These are phyloP conservation scores for Akabosia matsudoensis DNA, from an alignment of 1,140 invertebrate genomes.

Conservation along the genomic window DNA sequence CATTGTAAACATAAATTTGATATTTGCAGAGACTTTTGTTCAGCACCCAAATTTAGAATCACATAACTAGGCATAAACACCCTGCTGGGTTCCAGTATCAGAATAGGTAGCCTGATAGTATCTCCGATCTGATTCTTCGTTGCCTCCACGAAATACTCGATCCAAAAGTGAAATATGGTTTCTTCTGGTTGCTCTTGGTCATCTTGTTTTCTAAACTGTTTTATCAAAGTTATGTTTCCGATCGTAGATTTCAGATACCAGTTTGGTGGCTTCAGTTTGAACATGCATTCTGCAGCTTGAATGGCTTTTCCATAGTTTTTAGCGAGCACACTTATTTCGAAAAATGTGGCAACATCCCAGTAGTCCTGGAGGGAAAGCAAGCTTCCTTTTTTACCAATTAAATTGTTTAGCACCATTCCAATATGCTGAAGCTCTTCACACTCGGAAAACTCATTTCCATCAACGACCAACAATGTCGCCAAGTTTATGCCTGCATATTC, in stretches of 20 bases:
- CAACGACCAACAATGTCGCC: slow-evolving; percentile 95
- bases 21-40: slow-evolving; percentile 85
- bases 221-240: slow-evolving; percentile 94
- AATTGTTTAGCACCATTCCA: slow-evolving; percentile 89
- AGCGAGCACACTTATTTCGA: slow-evolving; percentile 96
- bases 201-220: slow-evolving; percentile 78
- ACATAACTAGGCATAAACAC: slow-evolving; percentile 92
- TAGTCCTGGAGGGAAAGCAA: slow-evolving; percentile 90
- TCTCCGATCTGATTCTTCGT: slow-evolving; percentile 73
- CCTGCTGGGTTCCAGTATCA: slow-evolving; percentile 90
- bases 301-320: slow-evolving; percentile 96
- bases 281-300: slow-evolving; percentile 98
- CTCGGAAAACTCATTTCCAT: slow-evolving; percentile 90
- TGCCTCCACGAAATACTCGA: slow-evolving; percentile 96
- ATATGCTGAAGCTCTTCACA: slow-evolving; percentile 87
- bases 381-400: slow-evolving; percentile 97
- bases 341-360: slow-evolving; percentile 99
- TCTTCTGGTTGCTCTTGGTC: slow-evolving; percentile 66
- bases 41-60: slow-evolving; percentile 87
- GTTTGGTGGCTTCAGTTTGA: slow-evolving; percentile 94
- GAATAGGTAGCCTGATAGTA: slow-evolving; percentile 80
- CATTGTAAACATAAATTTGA: slow-evolving; percentile 77
- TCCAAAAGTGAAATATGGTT: slow-evolving; percentile 93
- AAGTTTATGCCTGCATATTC: slow-evolving; percentile 99
- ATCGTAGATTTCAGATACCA: slow-evolving; percentile 99